Evolutionary conservation across 2,888 invertebrate genomes (phyloP).

Genomic region (Muscina levida): DNA sequence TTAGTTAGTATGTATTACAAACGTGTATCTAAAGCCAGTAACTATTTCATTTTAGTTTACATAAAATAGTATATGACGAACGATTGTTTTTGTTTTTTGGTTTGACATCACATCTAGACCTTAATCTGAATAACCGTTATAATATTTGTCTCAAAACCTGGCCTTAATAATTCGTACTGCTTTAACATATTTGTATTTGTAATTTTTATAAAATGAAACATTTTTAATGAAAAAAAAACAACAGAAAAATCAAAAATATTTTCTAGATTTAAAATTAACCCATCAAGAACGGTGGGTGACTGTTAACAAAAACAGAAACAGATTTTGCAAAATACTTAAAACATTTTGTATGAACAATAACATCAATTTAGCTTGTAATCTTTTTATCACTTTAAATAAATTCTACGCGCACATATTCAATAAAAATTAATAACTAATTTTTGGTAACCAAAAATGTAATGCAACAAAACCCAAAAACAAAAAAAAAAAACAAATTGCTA

Average conservation of each 20-base stretch:
- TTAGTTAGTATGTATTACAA: no score
- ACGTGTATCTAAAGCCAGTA: no score
- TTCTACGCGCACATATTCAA: conserved; percentile 64
- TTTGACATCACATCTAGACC: no score
- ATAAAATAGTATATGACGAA: no score
- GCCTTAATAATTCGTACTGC: conserved; percentile 41
- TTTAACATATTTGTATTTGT: conserved; percentile 50
- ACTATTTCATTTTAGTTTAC: no score
- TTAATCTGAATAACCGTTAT: no score
- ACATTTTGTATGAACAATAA: conserved; percentile 38
- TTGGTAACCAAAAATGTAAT: conserved; percentile 63
- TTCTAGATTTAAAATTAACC: conserved; percentile 12
- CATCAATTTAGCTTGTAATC: conserved; percentile 58
- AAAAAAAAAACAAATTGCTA: conserved; percentile 28
- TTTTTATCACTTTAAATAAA: conserved; percentile 59
- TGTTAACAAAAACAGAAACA: not conserved
- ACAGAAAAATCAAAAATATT: conserved; percentile 16
- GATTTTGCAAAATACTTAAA: conserved; percentile 28
- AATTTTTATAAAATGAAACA: conserved; percentile 40
- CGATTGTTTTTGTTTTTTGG: no score
- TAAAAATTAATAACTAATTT: conserved; percentile 56
- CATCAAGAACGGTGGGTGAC: not conserved
- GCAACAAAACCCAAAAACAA: conserved; percentile 12
- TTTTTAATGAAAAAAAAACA: conserved; percentile 34
- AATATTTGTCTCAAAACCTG: not conserved